phyloP scores from a whole-genome alignment of 2,797 vertebrate species.

The Crocodylus rhombifer region DNA sequence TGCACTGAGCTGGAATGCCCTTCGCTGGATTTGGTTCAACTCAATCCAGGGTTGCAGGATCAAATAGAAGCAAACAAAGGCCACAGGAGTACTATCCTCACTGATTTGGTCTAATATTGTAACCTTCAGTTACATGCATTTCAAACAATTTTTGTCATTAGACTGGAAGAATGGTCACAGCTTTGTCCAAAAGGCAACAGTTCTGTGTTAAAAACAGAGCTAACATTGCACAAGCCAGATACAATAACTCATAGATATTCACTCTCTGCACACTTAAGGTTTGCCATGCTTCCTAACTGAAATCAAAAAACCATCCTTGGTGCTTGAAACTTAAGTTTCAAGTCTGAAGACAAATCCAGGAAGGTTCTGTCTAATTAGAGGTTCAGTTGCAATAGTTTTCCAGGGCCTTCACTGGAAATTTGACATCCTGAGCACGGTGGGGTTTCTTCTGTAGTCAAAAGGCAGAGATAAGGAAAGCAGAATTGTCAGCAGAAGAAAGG shows the following conservation, averaged over 20 bases:
- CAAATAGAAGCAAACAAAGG: not conserved
- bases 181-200: not conserved
- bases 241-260: not conserved
- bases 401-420: not conserved
- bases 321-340: not conserved
- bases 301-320: not conserved
- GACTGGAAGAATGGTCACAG: not conserved
- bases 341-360: not conserved
- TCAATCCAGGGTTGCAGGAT: not conserved
- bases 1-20: not conserved
- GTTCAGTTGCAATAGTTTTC: not conserved
- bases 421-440: not conserved
- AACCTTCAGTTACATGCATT: not conserved
- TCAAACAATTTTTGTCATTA: not conserved
- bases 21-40: not conserved
- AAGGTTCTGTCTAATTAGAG: not conserved
- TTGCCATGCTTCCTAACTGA: not conserved
- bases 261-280: not conserved
- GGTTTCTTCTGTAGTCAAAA: not conserved
- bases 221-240: not conserved
- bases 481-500: not conserved
- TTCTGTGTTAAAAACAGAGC: conserved; percentile 7
- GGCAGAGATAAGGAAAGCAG: not conserved
- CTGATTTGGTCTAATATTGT: not conserved
- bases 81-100: not conserved